Conservation (phyloP, 2,888 invertebrate species). For the Ischnura elegans region DNA sequence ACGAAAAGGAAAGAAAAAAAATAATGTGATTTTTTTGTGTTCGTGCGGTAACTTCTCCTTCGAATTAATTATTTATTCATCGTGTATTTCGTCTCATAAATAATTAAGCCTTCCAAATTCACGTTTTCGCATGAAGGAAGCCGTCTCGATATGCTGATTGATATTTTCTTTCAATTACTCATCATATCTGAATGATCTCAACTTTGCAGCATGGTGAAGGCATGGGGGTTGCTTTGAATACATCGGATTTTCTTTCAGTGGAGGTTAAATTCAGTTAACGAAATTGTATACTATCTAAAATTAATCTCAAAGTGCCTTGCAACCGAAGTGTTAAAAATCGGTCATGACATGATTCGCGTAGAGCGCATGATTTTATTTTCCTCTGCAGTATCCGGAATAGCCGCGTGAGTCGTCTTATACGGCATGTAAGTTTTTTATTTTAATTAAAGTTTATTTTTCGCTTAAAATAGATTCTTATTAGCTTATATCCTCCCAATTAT, state of each 20-base stretch:
- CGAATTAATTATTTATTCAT: neutral
- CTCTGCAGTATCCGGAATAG: neutral
- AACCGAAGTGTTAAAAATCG: neutral
- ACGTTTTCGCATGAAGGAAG: neutral
- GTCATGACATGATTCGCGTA: neutral
- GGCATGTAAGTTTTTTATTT: neutral
- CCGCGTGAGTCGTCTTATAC: neutral
- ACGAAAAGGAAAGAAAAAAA: no score
- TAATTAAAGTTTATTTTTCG: neutral
- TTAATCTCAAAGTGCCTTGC: neutral
- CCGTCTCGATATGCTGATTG: neutral
- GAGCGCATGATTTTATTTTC: neutral
- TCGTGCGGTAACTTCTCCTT: neutral
- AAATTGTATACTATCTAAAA: no score
- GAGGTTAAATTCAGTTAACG: neutral
- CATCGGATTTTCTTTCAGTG: no score
- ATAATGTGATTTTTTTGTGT: neutral
- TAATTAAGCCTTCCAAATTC: neutral
- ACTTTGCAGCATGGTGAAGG: neutral
- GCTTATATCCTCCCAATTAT: neutral
- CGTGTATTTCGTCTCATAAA: neutral
- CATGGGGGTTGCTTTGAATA: no score
- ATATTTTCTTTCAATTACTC: neutral
- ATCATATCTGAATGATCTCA: neutral
- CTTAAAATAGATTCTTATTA: neutral